Percentiles rank a stretch among this genome's conserved stretches.
These are phyloP conservation scores for Xenentodon cancila DNA, from an alignment of 2,797 vertebrate species.

Conservation along the genomic window DNA sequence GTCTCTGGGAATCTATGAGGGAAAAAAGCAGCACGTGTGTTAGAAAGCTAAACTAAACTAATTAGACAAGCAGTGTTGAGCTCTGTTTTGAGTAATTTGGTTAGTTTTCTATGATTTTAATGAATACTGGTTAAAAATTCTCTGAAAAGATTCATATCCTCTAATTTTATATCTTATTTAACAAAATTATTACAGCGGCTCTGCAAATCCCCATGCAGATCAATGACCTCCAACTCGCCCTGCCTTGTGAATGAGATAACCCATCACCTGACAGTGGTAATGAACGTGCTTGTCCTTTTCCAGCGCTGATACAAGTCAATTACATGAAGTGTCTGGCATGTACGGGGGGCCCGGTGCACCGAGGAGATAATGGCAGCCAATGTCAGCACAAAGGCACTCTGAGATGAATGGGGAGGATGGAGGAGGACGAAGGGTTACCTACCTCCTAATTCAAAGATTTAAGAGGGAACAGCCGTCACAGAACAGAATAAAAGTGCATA, in stretches of 20 bases:
- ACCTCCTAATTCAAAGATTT: slow-evolving; percentile 90
- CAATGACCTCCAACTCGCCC: slow-evolving; percentile 32
- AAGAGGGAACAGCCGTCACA: slow-evolving; percentile 92
- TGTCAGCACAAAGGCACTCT: slow-evolving; percentile 30
- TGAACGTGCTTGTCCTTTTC: slow-evolving; percentile 19
- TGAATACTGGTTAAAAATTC: no score
- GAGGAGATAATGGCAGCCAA: slow-evolving; percentile 50
- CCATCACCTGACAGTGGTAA: slow-evolving; percentile 27
- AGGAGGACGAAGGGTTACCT: slow-evolving; percentile 83
- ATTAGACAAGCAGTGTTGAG: not conserved
- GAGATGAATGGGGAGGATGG: slow-evolving; percentile 46
- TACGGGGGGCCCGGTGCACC: slow-evolving; percentile 28
- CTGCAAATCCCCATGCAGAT: slow-evolving; percentile 44
- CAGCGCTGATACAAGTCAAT: slow-evolving; percentile 44
- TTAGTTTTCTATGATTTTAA: not conserved
- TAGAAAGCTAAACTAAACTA: no score
- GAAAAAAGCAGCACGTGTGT: no score
- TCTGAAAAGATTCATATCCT: no score
- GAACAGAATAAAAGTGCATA: slow-evolving; percentile 86
- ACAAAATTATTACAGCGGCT: slow-evolving; percentile 9
- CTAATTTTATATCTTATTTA: no score
- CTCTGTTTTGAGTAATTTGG: not conserved
- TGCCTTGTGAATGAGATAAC: slow-evolving; percentile 27
- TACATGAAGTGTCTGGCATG: slow-evolving; percentile 66
- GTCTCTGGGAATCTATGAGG: not conserved